Evolutionary conservation across 2,888 invertebrate genomes (phyloP).

Genomic region (Nemurella pictetii): DNA sequence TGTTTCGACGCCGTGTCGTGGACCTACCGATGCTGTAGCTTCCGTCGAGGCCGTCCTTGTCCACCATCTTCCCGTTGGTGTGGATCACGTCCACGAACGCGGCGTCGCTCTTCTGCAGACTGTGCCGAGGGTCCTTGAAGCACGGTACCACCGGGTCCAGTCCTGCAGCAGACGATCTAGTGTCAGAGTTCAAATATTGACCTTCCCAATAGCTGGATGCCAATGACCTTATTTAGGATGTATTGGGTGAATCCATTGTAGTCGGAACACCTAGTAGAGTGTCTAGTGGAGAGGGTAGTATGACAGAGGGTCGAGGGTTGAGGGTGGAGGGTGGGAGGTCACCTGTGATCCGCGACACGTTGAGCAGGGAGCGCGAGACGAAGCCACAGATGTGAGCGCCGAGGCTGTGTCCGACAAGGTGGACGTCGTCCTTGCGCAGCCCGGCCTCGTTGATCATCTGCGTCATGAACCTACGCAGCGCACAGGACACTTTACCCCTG

Average conservation of each 20-base stretch:
- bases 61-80: conserved; percentile 64
- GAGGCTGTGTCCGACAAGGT: conserved; percentile 65
- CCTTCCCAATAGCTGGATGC: too few species aligned
- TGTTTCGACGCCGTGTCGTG: too few species aligned
- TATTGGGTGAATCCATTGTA: too few species aligned
- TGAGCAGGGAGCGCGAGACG: conserved; percentile 52
- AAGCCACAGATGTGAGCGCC: conserved; percentile 65
- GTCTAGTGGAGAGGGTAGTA: too few species aligned
- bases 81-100: conserved; percentile 88
- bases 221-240: too few species aligned
- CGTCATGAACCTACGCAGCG: conserved; percentile 57
- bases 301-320: too few species aligned
- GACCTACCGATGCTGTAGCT: conserved; percentile 44
- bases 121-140: conserved; percentile 75
- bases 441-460: conserved; percentile 52
- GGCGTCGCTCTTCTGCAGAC: conserved; percentile 79
- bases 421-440: conserved; percentile 53
- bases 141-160: conserved; percentile 92
- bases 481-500: background rate
- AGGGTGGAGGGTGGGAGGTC: conserved; percentile 33
- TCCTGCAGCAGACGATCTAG: too few species aligned
- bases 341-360: conserved; percentile 79
- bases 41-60: conserved; percentile 35
- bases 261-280: too few species aligned
- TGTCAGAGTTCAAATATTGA: too few species aligned